These are phyloP conservation scores for Agriotes lineatus DNA, from an alignment of 2,888 invertebrate species.

Conservation along the genomic window DNA sequence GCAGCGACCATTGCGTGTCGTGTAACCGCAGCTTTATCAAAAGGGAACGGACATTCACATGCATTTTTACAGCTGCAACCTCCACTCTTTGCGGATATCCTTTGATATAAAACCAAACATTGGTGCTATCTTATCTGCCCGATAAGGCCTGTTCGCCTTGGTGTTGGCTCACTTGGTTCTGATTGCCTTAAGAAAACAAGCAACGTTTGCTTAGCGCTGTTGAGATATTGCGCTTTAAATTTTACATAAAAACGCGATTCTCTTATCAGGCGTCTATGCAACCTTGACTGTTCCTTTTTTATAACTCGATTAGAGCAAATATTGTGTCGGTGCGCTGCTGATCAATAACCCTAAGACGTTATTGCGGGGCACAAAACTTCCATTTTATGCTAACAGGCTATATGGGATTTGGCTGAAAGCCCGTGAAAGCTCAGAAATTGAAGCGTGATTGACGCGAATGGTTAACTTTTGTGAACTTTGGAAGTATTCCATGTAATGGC, in stretches of 20 bases:
- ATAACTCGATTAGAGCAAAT: background rate
- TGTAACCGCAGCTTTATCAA: too few relatives aligned
- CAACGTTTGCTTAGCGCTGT: background rate
- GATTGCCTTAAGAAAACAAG: background rate
- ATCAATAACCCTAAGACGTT: too few relatives aligned
- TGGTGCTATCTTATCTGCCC: constrained; percentile 4
- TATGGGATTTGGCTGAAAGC: too few relatives aligned
- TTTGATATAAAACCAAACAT: constrained; percentile 4
- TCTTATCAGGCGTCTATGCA: background rate
- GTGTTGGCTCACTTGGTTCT: background rate
- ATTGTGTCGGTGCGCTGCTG: too few relatives aligned
- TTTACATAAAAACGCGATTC: background rate
- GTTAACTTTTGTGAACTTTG: too few relatives aligned
- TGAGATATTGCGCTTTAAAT: constrained; percentile 7
- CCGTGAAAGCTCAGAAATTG: too few relatives aligned
- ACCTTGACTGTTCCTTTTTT: background rate
- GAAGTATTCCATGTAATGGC: too few relatives aligned
- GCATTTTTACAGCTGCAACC: background rate
- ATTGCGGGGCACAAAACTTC: too few relatives aligned
- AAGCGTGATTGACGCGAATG: too few relatives aligned
- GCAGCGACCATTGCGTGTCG: too few relatives aligned
- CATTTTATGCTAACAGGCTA: too few relatives aligned
- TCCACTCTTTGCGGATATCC: constrained; percentile 14
- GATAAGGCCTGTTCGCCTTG: background rate
- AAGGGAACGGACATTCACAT: background rate